Evolutionary conservation across 2,888 invertebrate species (phyloP), one percentile per base, ranked within the genome.

Genomic region (Spatulosminthurus flaviceps): DNA sequence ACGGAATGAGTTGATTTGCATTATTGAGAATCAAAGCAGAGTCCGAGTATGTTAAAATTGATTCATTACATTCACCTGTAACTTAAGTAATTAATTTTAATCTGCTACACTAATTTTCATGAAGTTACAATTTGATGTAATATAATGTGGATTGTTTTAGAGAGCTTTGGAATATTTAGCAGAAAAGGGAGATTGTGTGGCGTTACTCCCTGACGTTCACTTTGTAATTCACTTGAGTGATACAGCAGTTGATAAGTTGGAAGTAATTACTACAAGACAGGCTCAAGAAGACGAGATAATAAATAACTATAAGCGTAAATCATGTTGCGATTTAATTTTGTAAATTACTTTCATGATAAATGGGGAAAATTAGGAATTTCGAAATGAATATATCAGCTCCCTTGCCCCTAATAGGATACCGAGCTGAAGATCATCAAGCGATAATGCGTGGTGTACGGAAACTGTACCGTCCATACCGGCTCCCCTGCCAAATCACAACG

Each of bases 221-320:
- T 80, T 41, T 61, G 79, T 84, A 19, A 77, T 84, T 28, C 82
- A 84, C 60, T 61, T 83, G 24, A 83, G 84, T 28, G 84, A 84
- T 60, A 82, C 83, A 13, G 75, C 82, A 41, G 76, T 83, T 0
- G 71, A 80, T 26, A 83, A 81, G 78, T 64, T 82, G 61, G 82
- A 84, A 73, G 80, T 66, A 9, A 61, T 74, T 13, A 66, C 67
- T 29, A 34, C 26, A 4, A 29, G 42, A 21, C 22, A 75, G 41
- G 71, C 16, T 19, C 34, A 28, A 13, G 66, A 41, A 0, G 64
- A 42, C 24, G 24, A 64, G 24, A 11, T 24, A 64, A 4, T 19
- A 11, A 24, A 64, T 16, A 9, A 22, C 1, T 64, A 64, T 16
- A 21, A 24, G 24, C 24, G 64, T 64, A 64, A 60, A 7, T 34